Evolutionary conservation across 1,140 invertebrate species (phyloP).

Genomic region (Chironomus tepperi): DNA sequence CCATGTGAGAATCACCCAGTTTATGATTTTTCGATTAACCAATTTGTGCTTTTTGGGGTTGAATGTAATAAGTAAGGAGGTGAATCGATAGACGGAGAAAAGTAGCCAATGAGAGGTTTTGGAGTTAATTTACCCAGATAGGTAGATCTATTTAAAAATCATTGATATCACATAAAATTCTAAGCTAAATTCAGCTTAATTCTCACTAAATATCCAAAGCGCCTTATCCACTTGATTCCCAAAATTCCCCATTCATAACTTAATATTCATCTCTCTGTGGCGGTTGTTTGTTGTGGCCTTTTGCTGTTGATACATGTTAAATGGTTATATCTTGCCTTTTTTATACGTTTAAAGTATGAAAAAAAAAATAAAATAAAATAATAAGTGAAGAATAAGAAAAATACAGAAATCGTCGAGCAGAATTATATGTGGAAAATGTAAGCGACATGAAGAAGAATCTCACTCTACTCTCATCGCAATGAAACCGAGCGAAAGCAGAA

Average conservation of each 20-base stretch:
- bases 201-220: too few relatives aligned
- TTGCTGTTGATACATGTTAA: slow-evolving; percentile 21
- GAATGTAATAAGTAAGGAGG: too few relatives aligned
- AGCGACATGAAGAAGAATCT: neutral
- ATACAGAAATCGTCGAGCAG: neutral
- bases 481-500: neutral
- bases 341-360: neutral
- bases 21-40: too few relatives aligned
- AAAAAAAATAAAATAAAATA: slow-evolving; percentile 10
- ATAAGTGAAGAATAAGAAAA: slow-evolving; percentile 19
- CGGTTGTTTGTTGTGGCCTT: slow-evolving; percentile 18
- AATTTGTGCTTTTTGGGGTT: too few relatives aligned
- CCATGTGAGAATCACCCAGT: too few relatives aligned
- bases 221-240: too few relatives aligned
- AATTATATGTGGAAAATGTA: slow-evolving; percentile 12
- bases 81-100: too few relatives aligned
- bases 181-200: too few relatives aligned
- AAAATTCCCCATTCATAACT: neutral
- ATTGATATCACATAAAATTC: too few relatives aligned
- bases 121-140: too few relatives aligned
- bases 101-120: too few relatives aligned
- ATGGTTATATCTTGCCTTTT: slow-evolving; percentile 1
- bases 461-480: neutral
- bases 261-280: neutral
- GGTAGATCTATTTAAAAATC: too few relatives aligned